These are phyloP conservation scores for Mylabris phalerata DNA, from an alignment of 1,140 invertebrate genomes.

Conservation along the genomic window DNA sequence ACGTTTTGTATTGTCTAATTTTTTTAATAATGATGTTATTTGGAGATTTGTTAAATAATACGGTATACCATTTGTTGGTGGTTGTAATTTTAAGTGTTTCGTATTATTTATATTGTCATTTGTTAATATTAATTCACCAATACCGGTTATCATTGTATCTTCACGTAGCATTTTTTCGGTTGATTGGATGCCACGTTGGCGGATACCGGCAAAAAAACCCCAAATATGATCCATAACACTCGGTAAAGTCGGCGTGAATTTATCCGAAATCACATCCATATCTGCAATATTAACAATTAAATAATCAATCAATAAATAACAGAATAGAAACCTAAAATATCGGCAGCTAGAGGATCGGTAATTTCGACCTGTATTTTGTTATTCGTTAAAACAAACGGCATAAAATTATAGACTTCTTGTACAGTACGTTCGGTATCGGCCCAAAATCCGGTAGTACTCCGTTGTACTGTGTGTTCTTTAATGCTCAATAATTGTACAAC, in stretches of 20 bases:
- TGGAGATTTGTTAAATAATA: conserved; percentile 61
- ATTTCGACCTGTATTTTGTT: conserved; percentile 60
- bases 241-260: conserved; percentile 64
- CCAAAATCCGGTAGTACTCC: conserved; percentile 72
- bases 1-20: conserved; percentile 58
- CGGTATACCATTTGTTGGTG: conserved; percentile 59
- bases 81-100: conserved; percentile 52
- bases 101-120: conserved; percentile 41
- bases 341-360: conserved; percentile 62
- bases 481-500: conserved; percentile 64
- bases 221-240: conserved; percentile 70
- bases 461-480: conserved; percentile 69
- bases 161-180: conserved; percentile 72
- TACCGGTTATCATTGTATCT: conserved; percentile 66
- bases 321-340: conserved; percentile 52
- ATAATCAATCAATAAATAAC: neutral
- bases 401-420: conserved; percentile 63
- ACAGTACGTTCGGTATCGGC: conserved; percentile 66
- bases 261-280: conserved; percentile 68
- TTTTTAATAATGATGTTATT: conserved; percentile 44
- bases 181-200: conserved; percentile 67
- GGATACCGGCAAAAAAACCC: conserved; percentile 67
- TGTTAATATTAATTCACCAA: conserved; percentile 58
- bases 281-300: conserved; percentile 40
- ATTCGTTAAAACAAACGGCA: conserved; percentile 64